phyloP scores from a whole-genome alignment of 2,888 invertebrate genomes.

The Oxytorus armatus region DNA sequence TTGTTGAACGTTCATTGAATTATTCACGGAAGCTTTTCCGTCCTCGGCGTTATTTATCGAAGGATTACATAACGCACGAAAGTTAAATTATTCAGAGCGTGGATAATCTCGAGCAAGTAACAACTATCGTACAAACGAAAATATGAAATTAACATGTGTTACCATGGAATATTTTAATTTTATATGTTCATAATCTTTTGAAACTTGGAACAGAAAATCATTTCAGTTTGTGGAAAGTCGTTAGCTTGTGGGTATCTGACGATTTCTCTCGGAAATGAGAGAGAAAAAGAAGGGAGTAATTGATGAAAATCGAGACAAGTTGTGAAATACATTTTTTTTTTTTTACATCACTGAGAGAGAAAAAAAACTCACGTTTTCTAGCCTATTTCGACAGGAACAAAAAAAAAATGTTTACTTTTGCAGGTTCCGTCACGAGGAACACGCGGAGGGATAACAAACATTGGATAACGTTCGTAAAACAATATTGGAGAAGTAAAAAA shows the following conservation, averaged over 20 bases:
- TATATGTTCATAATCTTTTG: no score
- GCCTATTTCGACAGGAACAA: neutral
- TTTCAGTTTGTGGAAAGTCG: no score
- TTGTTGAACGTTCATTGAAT: conserved; percentile 18
- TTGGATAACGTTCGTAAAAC: conserved; percentile 39
- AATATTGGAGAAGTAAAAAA: neutral
- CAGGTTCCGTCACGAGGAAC: conserved; percentile 51
- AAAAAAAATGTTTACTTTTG: conserved; percentile 31
- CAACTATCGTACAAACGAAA: conserved; percentile 2
- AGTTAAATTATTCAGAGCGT: conserved; percentile 8
- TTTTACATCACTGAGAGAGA: no score
- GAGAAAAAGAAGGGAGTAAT: no score
- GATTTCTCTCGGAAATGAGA: no score
- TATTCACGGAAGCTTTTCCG: neutral
- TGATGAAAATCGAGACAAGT: no score
- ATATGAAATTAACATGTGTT: no score
- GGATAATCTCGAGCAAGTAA: neutral
- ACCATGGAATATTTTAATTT: no score
- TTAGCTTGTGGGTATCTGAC: no score
- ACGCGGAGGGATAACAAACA: conserved; percentile 49
- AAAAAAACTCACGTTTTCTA: no score
- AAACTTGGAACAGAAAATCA: no score
- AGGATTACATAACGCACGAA: neutral
- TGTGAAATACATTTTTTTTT: no score
- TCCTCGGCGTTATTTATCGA: neutral